phyloP scores from a whole-genome alignment of 2,113 vertebrate genomes.

The Malurus melanocephalus region DNA sequence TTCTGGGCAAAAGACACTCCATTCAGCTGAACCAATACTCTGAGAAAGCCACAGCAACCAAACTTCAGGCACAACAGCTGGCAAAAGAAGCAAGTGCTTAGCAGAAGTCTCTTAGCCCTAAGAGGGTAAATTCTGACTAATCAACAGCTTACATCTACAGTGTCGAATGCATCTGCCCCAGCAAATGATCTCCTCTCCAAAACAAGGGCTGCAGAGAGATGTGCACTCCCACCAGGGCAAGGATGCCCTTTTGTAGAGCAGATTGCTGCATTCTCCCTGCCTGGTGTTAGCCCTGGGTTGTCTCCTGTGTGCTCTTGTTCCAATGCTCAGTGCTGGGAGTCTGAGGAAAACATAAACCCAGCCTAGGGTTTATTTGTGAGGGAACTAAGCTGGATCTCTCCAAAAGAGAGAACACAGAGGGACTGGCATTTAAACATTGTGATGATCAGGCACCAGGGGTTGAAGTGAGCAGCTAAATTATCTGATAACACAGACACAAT shows the following conservation, averaged over 20 bases:
- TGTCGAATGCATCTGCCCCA: background rate
- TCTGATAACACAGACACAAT: background rate
- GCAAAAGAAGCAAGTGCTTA: background rate
- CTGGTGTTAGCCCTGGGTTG: background rate
- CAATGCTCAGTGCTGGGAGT: background rate
- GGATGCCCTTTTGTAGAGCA: background rate
- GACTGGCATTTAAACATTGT: background rate
- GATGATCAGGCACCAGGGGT: background rate
- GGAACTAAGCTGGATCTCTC: background rate
- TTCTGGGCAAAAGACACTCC: background rate
- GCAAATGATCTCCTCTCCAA: background rate
- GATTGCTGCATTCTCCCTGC: background rate
- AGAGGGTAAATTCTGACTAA: background rate
- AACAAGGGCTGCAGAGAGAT: background rate
- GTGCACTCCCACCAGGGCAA: background rate
- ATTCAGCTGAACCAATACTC: background rate
- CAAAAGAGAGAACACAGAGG: background rate
- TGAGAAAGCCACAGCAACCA: background rate
- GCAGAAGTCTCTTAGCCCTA: background rate
- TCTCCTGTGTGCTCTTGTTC: background rate
- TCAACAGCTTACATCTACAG: background rate
- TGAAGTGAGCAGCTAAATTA: background rate
- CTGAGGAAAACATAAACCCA: background rate
- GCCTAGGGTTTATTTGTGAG: background rate
- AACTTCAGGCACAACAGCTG: background rate